Conservation (phyloP, 2,113 vertebrate genomes). For the Nycticryphes semicollaris region DNA sequence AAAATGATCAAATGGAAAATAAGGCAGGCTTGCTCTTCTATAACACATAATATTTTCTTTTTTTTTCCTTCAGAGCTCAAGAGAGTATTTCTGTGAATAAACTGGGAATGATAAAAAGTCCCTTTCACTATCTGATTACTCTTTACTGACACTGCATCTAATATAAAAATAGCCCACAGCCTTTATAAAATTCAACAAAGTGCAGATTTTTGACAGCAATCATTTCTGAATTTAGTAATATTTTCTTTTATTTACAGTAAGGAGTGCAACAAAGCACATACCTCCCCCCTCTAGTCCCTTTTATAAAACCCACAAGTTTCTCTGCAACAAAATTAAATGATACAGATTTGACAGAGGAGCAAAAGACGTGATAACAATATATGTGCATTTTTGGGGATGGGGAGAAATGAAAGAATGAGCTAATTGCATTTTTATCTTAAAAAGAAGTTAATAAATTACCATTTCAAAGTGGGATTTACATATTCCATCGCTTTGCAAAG, state of each 20-base stretch:
- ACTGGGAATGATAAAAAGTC: slow-evolving; percentile 16
- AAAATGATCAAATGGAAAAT: slow-evolving; percentile 40
- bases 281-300: neutral
- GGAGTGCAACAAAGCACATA: neutral
- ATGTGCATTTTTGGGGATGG: neutral
- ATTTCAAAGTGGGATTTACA: slow-evolving; percentile 73
- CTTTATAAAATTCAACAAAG: slow-evolving; percentile 25
- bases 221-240: neutral
- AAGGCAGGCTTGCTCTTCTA: neutral
- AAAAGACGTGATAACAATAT: slow-evolving; percentile 19
- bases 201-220: neutral
- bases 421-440: slow-evolving; percentile 74
- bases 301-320: neutral
- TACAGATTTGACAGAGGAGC: slow-evolving; percentile 25
- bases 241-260: slow-evolving; percentile 24
- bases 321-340: slow-evolving; percentile 22
- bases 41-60: neutral
- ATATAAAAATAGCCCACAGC: slow-evolving; percentile 27
- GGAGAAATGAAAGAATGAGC: slow-evolving; percentile 56
- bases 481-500: slow-evolving; percentile 61
- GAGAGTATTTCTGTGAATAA: slow-evolving; percentile 38
- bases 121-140: slow-evolving; percentile 28
- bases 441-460: slow-evolving; percentile 72
- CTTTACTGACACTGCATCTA: slow-evolving; percentile 17
- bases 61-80: neutral